Evolutionary conservation across 2,888 invertebrate species (phyloP), one percentile per base, ranked within the genome.

Genomic region (Odontomyia ornata): DNA sequence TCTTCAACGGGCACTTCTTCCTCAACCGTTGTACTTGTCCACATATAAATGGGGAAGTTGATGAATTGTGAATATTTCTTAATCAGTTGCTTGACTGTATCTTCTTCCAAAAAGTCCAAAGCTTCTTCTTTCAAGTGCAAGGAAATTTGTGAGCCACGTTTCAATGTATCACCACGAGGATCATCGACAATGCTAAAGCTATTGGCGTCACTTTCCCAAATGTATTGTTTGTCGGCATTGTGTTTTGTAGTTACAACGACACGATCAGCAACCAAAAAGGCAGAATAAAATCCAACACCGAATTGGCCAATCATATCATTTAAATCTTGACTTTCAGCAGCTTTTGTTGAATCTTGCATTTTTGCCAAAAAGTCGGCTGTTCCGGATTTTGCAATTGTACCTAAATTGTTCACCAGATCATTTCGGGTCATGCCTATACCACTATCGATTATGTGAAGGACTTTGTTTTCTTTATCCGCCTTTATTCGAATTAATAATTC

Each of bases 61-160:
- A 99, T 99, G 88, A 99, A 99, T 89, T 99, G 99, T 4, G 98
- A 98, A 88, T 99, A 99, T 88, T 99, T 99, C 88, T 94, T 95
- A 79, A 99, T 94, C 78, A 99, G 90, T 82, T 93, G 92, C 83
- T 93, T 93, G 81, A 99, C 90, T 0, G 97, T 97, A 84, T 95
- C 94, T 80, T 94, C 91, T 87, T 99, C 98, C 83, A 99, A 88
- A 89, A 95, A 99, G 88, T 99, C 99, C 81, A 93, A 91, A 27
- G 99, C 98, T 89, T 99, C 99, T 82, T 99, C 96, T 88, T 99
- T 99, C 87, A 99, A 88, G 84, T 96, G 92, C 82, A 99, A 88
- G 0, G 87, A 94, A 84, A 97, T 91, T 81, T 93, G 93, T 15
- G 97, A 93, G 85, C 98, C 99, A 82, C 99, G 92, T 83, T 92